Evolutionary conservation across 2,113 vertebrate species (phyloP), one percentile per base, ranked within the genome.

Genomic region (Myocastor coypus): DNA sequence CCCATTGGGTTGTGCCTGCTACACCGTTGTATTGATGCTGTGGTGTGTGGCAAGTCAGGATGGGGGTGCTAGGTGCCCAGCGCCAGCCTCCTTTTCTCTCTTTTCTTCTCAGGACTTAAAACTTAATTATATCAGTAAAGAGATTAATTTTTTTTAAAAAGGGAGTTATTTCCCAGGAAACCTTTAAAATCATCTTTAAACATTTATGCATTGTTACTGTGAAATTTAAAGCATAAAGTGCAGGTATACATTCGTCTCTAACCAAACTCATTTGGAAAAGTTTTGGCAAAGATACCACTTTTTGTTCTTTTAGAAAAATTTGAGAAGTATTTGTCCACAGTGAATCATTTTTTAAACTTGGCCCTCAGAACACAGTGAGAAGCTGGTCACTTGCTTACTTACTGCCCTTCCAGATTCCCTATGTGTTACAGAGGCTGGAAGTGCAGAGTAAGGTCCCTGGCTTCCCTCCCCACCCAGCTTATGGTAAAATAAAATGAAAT

Each of bases 91-190:
- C 93, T 92, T 66, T 82, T n/a, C n/a, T 98, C 98, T 98, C 98
- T 98, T 98, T 98, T 98, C 97, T 98, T 98, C 99, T 99, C 99
- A 99, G 99, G 99, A 99, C 98, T 98, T 98, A 98, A 99, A 98
- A 97, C 98, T 98, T 98, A 98, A 99, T 98, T 98, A 97, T 99
- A 98, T 98, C 98, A 98, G 98, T 98, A 98, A 98, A 99, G 97
- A 98, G 97, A 98, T 97, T 94, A 98, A 98, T 99, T 99, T 99
- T 98, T n/a, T n/a, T n/a, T n/a, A n/a, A n/a, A n/a, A n/a, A 83
- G 32, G 46, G 57, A 83, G 68, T 83, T 40, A 83, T 37, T 69
- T 80, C 42, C 28, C 2, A 4, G 75, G 87, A 77, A 89, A 55
- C 30, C 34, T 87, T 64, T 69, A 88, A 87, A 82, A 96, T 55